Conservation (phyloP, 2,113 vertebrate genomes). For the Limnothrissa miodon region DNA sequence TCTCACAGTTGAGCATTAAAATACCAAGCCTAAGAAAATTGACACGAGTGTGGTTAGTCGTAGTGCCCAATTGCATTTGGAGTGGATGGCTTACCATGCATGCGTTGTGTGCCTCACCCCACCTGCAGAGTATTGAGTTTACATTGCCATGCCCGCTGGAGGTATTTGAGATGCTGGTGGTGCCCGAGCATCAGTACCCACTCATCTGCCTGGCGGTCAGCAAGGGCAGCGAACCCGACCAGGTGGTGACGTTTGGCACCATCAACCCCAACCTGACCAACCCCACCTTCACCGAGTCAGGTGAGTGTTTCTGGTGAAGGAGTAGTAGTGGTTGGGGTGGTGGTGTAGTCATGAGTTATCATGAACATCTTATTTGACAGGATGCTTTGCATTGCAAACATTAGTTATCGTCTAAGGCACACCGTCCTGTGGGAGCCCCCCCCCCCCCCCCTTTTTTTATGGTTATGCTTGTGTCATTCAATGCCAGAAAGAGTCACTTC, state of each 20-base stretch:
- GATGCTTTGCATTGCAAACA: too few species aligned
- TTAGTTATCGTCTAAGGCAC: too few species aligned
- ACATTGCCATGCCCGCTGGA: conserved; percentile 91
- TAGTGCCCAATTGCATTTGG: neutral
- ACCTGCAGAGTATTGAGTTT: conserved; percentile 89
- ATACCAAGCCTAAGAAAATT: too few species aligned
- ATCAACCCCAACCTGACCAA: conserved; percentile 94
- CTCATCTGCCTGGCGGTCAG: conserved; percentile 94
- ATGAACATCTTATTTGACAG: too few species aligned
- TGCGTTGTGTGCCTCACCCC: too few species aligned
- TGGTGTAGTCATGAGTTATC: too few species aligned
- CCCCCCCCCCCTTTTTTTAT: too few species aligned
- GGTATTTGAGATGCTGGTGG: conserved; percentile 97
- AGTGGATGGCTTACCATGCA: too few species aligned
- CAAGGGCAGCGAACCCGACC: conserved; percentile 90
- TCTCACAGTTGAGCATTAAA: neutral
- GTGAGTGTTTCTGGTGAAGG: conserved; percentile 61
- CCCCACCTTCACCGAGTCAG: conserved; percentile 93
- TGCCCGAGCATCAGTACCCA: conserved; percentile 92
- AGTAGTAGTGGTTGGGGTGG: too few species aligned
- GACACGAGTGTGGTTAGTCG: neutral
- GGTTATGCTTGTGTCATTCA: too few species aligned
- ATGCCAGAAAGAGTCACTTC: too few species aligned
- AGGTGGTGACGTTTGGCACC: conserved; percentile 94
- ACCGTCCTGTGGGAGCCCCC: too few species aligned